phyloP scores from a whole-genome alignment of 2,888 invertebrate species.

The Epirrhoe tristata region DNA sequence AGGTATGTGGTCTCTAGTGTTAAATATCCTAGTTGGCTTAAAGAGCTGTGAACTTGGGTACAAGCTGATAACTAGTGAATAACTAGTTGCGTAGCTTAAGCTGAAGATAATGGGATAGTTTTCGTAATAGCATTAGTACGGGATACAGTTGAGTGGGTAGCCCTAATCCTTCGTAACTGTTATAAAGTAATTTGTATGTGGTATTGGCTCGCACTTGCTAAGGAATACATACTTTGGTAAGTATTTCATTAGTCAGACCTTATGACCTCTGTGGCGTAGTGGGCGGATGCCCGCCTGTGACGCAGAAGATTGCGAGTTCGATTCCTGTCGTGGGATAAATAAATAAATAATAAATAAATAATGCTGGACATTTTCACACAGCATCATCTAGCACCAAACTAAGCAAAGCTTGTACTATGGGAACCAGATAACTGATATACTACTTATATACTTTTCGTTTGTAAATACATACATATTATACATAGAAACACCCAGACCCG shows the following conservation, averaged over 20 bases:
- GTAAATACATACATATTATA: too few relatives aligned
- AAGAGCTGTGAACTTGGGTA: conserved; percentile 31
- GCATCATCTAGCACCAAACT: too few relatives aligned
- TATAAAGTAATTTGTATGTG: background rate
- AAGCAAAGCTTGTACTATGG: too few relatives aligned
- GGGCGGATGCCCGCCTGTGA: too few relatives aligned
- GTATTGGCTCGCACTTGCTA: background rate
- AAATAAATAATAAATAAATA: too few relatives aligned
- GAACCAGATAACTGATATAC: too few relatives aligned
- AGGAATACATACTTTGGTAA: background rate
- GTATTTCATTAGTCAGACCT: background rate
- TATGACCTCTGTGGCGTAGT: background rate
- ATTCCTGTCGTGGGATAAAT: too few relatives aligned
- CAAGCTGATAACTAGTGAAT: conserved; percentile 28
- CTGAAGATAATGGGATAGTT: background rate
- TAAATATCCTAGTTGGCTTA: conserved; percentile 54
- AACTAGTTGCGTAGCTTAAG: conserved; percentile 1
- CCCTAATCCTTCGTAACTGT: background rate
- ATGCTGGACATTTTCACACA: too few relatives aligned
- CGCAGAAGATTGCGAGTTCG: too few relatives aligned
- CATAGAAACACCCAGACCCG: too few relatives aligned
- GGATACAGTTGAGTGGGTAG: background rate
- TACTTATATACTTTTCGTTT: too few relatives aligned
- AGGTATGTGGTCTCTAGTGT: conserved; percentile 68
- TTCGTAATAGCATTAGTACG: conserved; percentile 1